Base-by-base conservation (phyloP, 1,140 invertebrate genomes). In the Luehdorfia chinensis region DNA sequence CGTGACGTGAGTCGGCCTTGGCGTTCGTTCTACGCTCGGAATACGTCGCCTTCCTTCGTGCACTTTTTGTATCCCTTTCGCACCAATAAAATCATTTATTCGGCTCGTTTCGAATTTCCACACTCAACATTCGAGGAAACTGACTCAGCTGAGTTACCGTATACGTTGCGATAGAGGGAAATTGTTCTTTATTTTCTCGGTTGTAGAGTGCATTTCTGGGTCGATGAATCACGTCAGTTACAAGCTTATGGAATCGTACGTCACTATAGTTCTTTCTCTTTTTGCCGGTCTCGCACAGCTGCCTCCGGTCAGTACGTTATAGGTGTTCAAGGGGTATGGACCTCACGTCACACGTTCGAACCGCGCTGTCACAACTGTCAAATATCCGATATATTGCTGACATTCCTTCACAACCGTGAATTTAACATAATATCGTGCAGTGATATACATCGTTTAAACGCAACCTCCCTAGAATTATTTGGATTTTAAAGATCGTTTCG, bases 201-300 rank as follows among this genome's bases (percentile, higher is more conserved):
- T 1, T 3, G 34, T 36, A 75, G 43, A 46, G 66, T 61, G 25
- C 50, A 60, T 65, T 59, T 71, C 51, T 31, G 46, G 12, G 9
- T 37, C 33, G 6, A 43, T 31, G 18, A 47, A 25, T 47, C 23
- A 25, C 44, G 39, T 33, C 23, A 21, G 53, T 53, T 62, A 59
- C 55, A 52, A 49, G 37, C 54, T 59, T 59, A 50, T 61, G 43
- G 58, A 50, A 58, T 50, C 37, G 28, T 59, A 63, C 66, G 65
- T 71, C 47, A 64, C 36, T 66, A 66, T 79, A 66, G 66, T 74
- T 81, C 76, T 83, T 74, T 83, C 80, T 84, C 80, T 81, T 81
- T 75, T 76, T 70, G 62, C 51, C 70, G 45, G 75, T 75, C 72
- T 57, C 64, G 64, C 69, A 77, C 73, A 72, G 68, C 73, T 80